A percentile compares a stretch with the other conserved stretches of the same genome.
Evolutionary conservation across 1,140 invertebrate genomes (phyloP).

Genomic region (Bursaphelenchus mucronatus): DNA sequence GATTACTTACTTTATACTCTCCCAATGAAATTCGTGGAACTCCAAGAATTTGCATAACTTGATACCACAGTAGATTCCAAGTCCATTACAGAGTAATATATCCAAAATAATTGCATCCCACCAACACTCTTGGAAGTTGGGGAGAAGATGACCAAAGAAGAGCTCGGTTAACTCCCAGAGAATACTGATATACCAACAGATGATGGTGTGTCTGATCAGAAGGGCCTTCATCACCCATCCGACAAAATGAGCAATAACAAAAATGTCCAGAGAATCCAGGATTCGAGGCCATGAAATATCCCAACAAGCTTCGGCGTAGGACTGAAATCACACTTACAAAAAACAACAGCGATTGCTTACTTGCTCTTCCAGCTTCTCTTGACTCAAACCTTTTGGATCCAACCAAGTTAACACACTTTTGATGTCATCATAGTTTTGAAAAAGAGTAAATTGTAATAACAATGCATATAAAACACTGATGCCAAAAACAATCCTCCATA

Average conservation of each 20-base stretch:
- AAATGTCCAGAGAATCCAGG: conserved; percentile 88
- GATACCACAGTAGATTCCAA: conserved; percentile 91
- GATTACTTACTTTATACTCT: conserved; percentile 77
- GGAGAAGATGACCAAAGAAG: conserved; percentile 90
- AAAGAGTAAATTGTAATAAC: conserved; percentile 72
- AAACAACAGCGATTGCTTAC: conserved; percentile 62
- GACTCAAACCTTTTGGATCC: conserved; percentile 78
- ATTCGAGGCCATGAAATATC: conserved; percentile 79
- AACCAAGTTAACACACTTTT: conserved; percentile 84
- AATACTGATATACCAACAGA: conserved; percentile 93
- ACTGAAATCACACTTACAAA: conserved; percentile 65
- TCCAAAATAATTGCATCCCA: conserved; percentile 96
- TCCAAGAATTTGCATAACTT: conserved; percentile 80
- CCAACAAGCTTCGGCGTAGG: conserved; percentile 96
- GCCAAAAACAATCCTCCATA: conserved; percentile 68
- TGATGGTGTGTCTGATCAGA: conserved; percentile 87
- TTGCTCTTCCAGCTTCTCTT: conserved; percentile 87
- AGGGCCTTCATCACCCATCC: conserved; percentile 97
- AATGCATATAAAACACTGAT: conserved; percentile 91
- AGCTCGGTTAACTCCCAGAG: conserved; percentile 99
- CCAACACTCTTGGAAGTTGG: conserved; percentile 98
- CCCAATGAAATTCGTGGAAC: conserved; percentile 97
- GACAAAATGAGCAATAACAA: conserved; percentile 91
- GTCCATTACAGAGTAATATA: conserved; percentile 89
- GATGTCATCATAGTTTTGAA: conserved; percentile 88